Evolutionary conservation across 1,140 invertebrate genomes (phyloP), one percentile per base, ranked within the genome.

Genomic region (Bombus superbus): DNA sequence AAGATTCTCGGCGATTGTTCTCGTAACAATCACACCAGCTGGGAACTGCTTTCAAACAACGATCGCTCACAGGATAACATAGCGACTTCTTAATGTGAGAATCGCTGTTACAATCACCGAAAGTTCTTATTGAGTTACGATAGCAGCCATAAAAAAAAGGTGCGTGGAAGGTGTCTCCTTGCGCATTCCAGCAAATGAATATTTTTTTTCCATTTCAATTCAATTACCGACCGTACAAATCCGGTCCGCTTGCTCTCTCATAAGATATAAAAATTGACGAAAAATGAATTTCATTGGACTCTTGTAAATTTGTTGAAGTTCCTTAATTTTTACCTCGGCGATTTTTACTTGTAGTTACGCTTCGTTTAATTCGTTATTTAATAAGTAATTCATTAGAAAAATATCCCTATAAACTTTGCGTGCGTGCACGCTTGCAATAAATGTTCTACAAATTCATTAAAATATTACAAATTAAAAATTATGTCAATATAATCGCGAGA

Each of bases 51-150:
- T 71, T 83, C 64, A 22, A 83, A 78, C 28, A 83, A 78, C 38
- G 82, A 78, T 77, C 75, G 64, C 57, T 83, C 74, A 10, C 74
- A 35, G 28, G 82, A 83, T 83, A 83, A 66, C 59, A 32, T 18
- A 40, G 64, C 22, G 82, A 78, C 38, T 78, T 83, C 64, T 57
- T 78, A 83, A 83, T 69, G 82, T 83, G 82, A 78, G 82, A 83
- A 83, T 83, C 47, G 25, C 8, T 59, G 47, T 78, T 77, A 69
- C 47, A 40, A 59, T 22, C 38, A 22, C 1, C 57, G 18, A 38
- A 81, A 38, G 53, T 66, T 38, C 35, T 64, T 47, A 69, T 69
- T 44, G 28, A 53, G 10, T 40, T 42, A 44, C 74, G 25, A 47
- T 57, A 22, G 10, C 38, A 44, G 8, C 15, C 13, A 72, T 13